Evolutionary conservation across 2,113 vertebrate genomes (phyloP).

Genomic region (Arothron firmamentum): DNA sequence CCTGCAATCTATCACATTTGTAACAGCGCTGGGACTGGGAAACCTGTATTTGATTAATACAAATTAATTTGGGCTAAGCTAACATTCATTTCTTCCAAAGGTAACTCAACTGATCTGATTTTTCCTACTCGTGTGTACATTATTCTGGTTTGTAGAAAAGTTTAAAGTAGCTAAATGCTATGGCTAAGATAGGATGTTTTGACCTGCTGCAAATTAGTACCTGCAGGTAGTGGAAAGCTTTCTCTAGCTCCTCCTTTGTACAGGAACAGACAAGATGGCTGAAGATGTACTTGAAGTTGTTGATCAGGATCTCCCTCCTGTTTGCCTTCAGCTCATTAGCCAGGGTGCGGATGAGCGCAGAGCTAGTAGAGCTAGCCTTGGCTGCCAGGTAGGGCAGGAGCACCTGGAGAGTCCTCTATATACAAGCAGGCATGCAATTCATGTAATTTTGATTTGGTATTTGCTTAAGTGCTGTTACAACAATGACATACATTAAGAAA

Average conservation of each 20-base stretch:
- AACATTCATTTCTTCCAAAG: not conserved
- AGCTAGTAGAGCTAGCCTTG: conserved; percentile 90
- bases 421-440: conserved; percentile 1
- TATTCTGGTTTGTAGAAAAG: not conserved
- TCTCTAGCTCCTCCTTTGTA: conserved; percentile 92
- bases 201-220: conserved; percentile 57
- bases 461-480: not conserved
- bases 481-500: conserved; percentile 85
- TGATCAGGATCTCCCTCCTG: conserved; percentile 93
- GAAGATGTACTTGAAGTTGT: conserved; percentile 99
- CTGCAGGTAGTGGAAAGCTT: conserved; percentile 93
- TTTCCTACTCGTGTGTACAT: not conserved
- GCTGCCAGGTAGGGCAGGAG: conserved; percentile 93
- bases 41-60: not conserved
- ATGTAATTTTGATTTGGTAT: not conserved
- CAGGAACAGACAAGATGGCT: conserved; percentile 97
- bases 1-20: not conserved
- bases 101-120: not conserved
- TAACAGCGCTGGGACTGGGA: not conserved
- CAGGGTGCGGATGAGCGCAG: conserved; percentile 89
- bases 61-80: not conserved
- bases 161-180: not conserved
- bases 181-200: too few species aligned
- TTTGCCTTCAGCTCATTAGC: conserved; percentile 93
- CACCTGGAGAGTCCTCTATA: conserved; percentile 89